A percentile compares a stretch with the other conserved stretches of the same genome.
phyloP scores from a whole-genome alignment of 2,113 vertebrate genomes.

The Scolopax mira region DNA sequence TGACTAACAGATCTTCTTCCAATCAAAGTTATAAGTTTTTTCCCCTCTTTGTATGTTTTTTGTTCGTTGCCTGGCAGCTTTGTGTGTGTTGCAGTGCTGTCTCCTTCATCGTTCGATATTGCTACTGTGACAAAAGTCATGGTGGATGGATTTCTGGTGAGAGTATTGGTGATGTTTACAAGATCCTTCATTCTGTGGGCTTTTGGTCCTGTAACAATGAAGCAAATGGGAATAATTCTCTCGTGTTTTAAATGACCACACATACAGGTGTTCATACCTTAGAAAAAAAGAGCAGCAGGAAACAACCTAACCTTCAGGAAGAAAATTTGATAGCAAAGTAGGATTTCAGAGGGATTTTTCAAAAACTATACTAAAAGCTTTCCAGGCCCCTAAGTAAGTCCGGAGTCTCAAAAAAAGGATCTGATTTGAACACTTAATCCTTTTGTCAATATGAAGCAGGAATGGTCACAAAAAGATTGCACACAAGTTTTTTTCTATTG shows the following conservation, averaged over 20 bases:
- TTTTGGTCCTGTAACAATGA: background rate
- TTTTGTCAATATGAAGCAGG: background rate
- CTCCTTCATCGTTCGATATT: background rate
- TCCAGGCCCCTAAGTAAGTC: background rate
- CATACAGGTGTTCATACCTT: background rate
- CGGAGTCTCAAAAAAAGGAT: background rate
- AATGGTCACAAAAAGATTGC: background rate
- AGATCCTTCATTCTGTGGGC: background rate
- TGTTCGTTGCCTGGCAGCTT: conserved; percentile 4
- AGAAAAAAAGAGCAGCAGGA: background rate
- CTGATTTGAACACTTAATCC: background rate
- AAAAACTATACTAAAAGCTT: background rate
- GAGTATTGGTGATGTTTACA: conserved; percentile 22
- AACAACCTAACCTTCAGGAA: background rate
- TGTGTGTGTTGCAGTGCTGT: background rate
- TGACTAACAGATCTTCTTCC: background rate
- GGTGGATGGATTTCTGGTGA: background rate
- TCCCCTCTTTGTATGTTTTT: background rate
- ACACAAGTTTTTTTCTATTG: background rate
- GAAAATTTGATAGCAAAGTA: background rate
- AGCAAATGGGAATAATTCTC: background rate
- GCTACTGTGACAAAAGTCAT: background rate
- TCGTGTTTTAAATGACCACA: background rate
- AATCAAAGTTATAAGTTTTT: background rate
- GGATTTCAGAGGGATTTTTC: background rate